A percentile compares a stretch with the other conserved stretches of the same genome.
Evolutionary conservation across 2,797 vertebrate genomes (phyloP).

Genomic region (Schizopygopsis malacanthus): DNA sequence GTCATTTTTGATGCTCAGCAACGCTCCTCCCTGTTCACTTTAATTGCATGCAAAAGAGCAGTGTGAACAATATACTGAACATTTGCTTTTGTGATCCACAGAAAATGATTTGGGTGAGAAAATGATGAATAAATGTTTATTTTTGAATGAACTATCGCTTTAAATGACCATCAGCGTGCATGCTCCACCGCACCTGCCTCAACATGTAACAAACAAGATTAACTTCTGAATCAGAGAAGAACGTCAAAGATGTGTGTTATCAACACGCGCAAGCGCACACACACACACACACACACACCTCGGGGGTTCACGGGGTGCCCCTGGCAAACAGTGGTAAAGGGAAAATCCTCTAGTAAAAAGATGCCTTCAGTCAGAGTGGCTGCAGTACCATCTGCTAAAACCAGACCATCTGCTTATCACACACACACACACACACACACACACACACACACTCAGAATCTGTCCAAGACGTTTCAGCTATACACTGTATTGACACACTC

Average conservation of each 20-base stretch:
- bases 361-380: slow-evolving; percentile 28
- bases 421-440: slow-evolving; percentile 26
- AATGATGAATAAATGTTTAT: background rate
- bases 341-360: slow-evolving; percentile 45
- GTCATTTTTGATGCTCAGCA: background rate
- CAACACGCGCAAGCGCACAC: background rate
- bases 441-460: background rate
- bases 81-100: background rate
- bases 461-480: slow-evolving; percentile 20
- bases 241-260: background rate
- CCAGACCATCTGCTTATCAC: slow-evolving; percentile 46
- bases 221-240: background rate
- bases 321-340: slow-evolving; percentile 27
- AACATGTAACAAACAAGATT: background rate
- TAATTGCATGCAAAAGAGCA: background rate
- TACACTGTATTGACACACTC: slow-evolving; percentile 4
- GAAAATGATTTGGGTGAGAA: background rate
- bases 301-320: background rate
- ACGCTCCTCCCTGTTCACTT: background rate
- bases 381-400: slow-evolving; percentile 38
- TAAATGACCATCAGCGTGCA: no score
- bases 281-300: background rate
- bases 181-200: background rate
- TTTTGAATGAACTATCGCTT: background rate
- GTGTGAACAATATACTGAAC: background rate